phyloP scores from a whole-genome alignment of 1,140 invertebrate genomes.

The Leptestheria dahalacensis region DNA sequence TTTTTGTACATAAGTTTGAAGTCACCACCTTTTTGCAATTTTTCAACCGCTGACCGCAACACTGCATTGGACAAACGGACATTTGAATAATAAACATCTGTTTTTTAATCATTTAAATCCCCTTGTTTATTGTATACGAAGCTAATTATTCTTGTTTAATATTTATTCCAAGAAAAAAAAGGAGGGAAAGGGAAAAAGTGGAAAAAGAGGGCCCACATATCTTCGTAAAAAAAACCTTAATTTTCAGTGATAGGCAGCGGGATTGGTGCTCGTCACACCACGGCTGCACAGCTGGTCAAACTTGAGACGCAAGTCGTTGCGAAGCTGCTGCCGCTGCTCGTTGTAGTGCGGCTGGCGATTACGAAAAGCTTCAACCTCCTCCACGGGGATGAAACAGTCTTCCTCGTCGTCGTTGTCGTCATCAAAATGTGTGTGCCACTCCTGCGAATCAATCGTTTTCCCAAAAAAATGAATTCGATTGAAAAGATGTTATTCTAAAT shows the following conservation, averaged over 20 bases:
- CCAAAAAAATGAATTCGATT: neutral
- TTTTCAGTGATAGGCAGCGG: no score
- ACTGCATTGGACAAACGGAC: no score
- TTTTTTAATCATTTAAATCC: no score
- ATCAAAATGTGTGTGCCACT: constrained; percentile 5
- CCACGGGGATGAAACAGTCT: constrained; percentile 63
- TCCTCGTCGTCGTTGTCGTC: constrained; percentile 39
- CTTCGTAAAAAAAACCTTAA: no score
- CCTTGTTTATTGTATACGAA: neutral
- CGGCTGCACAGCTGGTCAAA: constrained; percentile 56
- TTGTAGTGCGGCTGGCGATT: constrained; percentile 53
- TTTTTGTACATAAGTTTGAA: no score
- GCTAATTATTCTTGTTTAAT: constrained; percentile 1
- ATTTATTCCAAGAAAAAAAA: constrained; percentile 2
- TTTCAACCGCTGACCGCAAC: neutral
- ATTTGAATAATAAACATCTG: no score
- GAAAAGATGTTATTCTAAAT: neutral
- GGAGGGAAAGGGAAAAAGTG: constrained; percentile 5
- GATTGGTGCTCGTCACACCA: no score
- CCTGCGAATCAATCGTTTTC: neutral
- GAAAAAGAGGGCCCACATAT: neutral
- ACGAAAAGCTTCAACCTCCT: constrained; percentile 68
- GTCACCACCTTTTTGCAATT: no score
- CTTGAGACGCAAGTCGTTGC: constrained; percentile 59
- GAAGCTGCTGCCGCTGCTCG: constrained; percentile 60